Evolutionary conservation across 2,113 vertebrate species (phyloP).

Genomic region (Catharus fuscescens): DNA sequence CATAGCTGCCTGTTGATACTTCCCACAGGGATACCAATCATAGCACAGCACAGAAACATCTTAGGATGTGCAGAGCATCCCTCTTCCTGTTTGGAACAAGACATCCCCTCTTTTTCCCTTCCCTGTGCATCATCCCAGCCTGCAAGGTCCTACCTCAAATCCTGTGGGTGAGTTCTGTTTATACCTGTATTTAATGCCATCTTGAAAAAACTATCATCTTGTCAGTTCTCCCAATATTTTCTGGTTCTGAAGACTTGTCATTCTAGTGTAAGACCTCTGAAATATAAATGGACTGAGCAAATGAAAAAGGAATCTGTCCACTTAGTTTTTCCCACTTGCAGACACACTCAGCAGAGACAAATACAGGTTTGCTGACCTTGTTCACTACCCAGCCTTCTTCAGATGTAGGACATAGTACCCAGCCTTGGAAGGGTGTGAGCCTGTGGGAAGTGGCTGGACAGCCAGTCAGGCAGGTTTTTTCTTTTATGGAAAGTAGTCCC

Average conservation of each 20-base stretch:
- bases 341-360: not conserved
- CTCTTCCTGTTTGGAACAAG: not conserved
- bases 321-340: not conserved
- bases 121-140: not conserved
- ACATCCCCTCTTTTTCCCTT: not conserved
- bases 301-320: not conserved
- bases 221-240: not conserved
- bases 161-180: not conserved
- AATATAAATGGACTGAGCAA: not conserved
- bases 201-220: not conserved
- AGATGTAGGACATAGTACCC: not conserved
- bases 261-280: not conserved
- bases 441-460: not conserved
- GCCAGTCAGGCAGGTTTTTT: constrained; percentile 43
- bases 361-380: not conserved
- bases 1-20: not conserved
- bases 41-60: not conserved
- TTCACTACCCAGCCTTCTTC: not conserved
- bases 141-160: not conserved
- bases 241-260: not conserved
- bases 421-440: not conserved
- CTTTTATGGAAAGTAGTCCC: constrained; percentile 12
- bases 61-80: not conserved
- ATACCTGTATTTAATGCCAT: not conserved
- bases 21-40: not conserved